Conservation (phyloP, 2,797 vertebrate genomes). For the Pteronotus mesoamericanus region DNA sequence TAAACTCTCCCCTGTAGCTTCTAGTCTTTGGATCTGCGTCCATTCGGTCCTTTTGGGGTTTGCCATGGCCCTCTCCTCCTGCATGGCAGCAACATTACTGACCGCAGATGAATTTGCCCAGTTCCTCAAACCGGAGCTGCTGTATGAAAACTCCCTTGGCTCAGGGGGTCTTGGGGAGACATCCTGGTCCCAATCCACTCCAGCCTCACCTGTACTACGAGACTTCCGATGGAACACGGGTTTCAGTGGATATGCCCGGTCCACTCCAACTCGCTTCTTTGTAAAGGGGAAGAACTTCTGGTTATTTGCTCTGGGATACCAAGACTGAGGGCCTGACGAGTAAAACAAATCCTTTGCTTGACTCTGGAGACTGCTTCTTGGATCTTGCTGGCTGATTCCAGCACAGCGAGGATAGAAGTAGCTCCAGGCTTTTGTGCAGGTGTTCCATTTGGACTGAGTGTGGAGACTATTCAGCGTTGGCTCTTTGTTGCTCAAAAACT, state of each 20-base stretch:
- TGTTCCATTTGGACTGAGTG: conserved; percentile 40
- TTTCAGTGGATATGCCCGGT: conserved; percentile 85
- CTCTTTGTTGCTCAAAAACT: conserved; percentile 66
- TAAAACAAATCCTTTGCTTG: conserved; percentile 45
- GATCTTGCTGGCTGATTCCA: conserved; percentile 20
- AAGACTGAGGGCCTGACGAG: conserved; percentile 52
- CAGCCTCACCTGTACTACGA: not conserved
- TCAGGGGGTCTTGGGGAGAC: not conserved
- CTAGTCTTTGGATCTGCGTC: conserved; percentile 75
- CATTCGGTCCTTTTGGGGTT: conserved; percentile 28
- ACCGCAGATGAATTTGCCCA: conserved; percentile 28
- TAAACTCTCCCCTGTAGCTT: conserved; percentile 75
- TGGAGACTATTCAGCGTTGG: conserved; percentile 55
- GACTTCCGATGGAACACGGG: conserved; percentile 82
- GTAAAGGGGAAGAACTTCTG: conserved; percentile 65
- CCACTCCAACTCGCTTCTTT: conserved; percentile 75
- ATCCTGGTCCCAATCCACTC: not conserved
- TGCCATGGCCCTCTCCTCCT: conserved; percentile 26
- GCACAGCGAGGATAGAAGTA: conserved; percentile 22
- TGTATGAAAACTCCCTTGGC: conserved; percentile 30
- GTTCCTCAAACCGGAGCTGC: conserved; percentile 6
- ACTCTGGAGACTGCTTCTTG: not conserved
- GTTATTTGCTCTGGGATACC: conserved; percentile 26
- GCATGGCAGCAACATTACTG: conserved; percentile 4
- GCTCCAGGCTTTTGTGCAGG: conserved; percentile 22